These are phyloP conservation scores for Corythaeola cristata DNA, from an alignment of 2,113 vertebrate species.

Conservation along the genomic window DNA sequence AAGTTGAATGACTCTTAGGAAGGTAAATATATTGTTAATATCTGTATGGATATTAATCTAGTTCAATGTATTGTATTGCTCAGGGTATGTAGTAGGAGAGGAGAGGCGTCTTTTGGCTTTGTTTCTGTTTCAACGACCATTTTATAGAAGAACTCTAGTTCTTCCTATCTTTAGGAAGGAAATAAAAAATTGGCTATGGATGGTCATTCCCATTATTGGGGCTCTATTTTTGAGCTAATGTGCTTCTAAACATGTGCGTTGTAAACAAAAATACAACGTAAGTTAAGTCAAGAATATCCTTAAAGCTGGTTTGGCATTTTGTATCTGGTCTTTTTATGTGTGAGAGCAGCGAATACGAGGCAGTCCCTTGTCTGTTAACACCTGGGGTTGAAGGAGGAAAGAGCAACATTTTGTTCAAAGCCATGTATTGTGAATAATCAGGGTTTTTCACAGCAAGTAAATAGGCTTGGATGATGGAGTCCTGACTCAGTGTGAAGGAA, in stretches of 20 bases:
- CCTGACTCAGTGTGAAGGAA: not conserved
- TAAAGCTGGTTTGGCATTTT: not conserved
- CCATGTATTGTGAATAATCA: not conserved
- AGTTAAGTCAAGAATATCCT: not conserved
- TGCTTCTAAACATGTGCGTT: not conserved
- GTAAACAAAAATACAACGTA: not conserved
- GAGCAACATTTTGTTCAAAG: not conserved
- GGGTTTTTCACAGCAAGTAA: not conserved
- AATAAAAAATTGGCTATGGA: not conserved
- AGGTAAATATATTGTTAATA: not conserved
- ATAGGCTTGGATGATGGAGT: not conserved
- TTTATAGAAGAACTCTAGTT: not conserved
- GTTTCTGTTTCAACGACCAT: not conserved
- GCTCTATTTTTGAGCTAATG: not conserved
- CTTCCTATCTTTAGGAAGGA: not conserved
- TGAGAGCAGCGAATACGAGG: not conserved
- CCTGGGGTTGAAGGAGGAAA: not conserved
- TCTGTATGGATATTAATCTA: not conserved
- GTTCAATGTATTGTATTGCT: not conserved
- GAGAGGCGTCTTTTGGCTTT: not conserved
- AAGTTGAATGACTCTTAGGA: not conserved
- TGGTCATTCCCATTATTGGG: not conserved
- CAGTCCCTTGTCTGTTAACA: not conserved
- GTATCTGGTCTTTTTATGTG: not conserved
- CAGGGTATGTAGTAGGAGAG: not conserved